These are phyloP conservation scores for Excalfactoria chinensis DNA, from an alignment of 2,113 vertebrate species.

Conservation along the genomic window DNA sequence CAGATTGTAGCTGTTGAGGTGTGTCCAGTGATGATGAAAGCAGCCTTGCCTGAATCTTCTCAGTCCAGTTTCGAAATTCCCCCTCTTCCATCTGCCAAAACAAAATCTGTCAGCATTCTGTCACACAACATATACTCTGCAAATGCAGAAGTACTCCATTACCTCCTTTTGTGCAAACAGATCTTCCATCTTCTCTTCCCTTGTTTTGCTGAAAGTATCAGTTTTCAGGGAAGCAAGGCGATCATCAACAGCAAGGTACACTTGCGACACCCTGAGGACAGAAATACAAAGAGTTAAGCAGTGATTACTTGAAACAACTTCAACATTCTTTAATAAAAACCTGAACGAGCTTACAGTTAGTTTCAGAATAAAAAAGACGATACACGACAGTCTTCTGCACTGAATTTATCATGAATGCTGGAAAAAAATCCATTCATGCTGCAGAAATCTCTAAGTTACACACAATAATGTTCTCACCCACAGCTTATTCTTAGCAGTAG, in stretches of 20 bases:
- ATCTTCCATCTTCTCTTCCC: constrained; percentile 99
- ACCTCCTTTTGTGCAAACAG: constrained; percentile 98
- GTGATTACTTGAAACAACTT: not conserved
- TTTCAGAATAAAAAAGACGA: not conserved
- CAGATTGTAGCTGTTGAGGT: constrained; percentile 89
- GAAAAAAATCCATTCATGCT: not conserved
- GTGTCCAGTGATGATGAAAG: constrained; percentile 84
- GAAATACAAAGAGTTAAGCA: not conserved
- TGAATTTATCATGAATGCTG: not conserved
- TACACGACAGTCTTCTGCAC: not conserved
- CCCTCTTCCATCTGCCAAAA: constrained; percentile 93
- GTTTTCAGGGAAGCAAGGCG: constrained; percentile 97
- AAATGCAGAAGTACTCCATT: not conserved
- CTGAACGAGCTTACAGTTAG: not conserved
- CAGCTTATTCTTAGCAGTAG: not conserved
- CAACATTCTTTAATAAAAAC: not conserved
- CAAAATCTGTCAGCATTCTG: not conserved
- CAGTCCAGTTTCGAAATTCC: constrained; percentile 92
- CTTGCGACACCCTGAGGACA: constrained; percentile 86
- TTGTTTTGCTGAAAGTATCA: constrained; percentile 95
- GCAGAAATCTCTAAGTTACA: not conserved
- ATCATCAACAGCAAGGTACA: constrained; percentile 95
- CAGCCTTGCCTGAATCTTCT: constrained; percentile 92
- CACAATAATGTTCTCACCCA: not conserved
- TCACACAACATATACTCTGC: not conserved